These are phyloP conservation scores for Acleris literana DNA, from an alignment of 2,888 invertebrate genomes.

Conservation along the genomic window DNA sequence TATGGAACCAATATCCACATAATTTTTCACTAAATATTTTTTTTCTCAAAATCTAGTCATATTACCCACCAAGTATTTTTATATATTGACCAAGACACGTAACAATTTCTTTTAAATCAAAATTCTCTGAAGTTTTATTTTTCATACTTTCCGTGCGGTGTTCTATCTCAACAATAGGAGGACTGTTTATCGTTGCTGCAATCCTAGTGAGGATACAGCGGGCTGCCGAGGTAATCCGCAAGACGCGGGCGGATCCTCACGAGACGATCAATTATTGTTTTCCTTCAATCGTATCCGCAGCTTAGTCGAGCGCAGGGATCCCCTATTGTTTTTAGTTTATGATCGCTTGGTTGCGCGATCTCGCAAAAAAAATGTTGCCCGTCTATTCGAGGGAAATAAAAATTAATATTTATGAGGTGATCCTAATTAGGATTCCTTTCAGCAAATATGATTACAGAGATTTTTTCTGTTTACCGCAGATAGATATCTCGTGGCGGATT, in stretches of 20 bases:
- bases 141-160: no score
- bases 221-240: slow-evolving; percentile 11
- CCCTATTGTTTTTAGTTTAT: slow-evolving; percentile 13
- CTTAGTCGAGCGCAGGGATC: background rate
- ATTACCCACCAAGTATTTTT: no score
- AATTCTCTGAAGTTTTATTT: no score
- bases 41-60: no score
- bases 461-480: slow-evolving; percentile 14
- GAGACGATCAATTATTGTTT: slow-evolving; percentile 9
- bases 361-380: slow-evolving; percentile 5
- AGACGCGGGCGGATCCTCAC: slow-evolving; percentile 10
- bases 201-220: slow-evolving; percentile 5
- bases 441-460: slow-evolving; percentile 25
- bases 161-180: background rate
- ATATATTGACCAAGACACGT: no score
- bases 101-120: no score
- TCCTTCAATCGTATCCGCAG: slow-evolving; percentile 3
- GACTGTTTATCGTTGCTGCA: background rate
- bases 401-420: slow-evolving; percentile 26
- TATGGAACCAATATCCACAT: no score
- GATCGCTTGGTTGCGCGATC: slow-evolving; percentile 2
- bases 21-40: no score
- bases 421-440: slow-evolving; percentile 24
- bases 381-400: slow-evolving; percentile 9
- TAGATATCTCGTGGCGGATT: slow-evolving; percentile 14